Evolutionary conservation across 2,888 invertebrate species (phyloP).

Genomic region (Brassicogethes aeneus): DNA sequence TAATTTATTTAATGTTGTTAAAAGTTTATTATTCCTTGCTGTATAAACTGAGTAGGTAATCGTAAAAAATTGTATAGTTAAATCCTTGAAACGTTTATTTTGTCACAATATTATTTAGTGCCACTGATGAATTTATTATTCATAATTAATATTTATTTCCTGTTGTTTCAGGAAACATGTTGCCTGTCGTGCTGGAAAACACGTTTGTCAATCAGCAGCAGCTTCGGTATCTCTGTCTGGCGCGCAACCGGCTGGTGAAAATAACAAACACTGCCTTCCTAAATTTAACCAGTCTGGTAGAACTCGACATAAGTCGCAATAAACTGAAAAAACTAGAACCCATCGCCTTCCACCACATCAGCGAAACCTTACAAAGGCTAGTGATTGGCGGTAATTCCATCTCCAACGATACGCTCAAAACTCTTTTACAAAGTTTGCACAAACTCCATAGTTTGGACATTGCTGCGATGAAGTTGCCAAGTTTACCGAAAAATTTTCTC

Average conservation of each 20-base stretch:
- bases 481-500: slow-evolving; percentile 49
- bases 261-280: slow-evolving; percentile 65
- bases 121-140: too few relatives aligned
- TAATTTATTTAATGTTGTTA: too few relatives aligned
- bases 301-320: slow-evolving; percentile 69
- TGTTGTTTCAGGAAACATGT: slow-evolving; percentile 48
- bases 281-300: slow-evolving; percentile 58
- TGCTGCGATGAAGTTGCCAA: slow-evolving; percentile 49
- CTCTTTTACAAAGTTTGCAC: slow-evolving; percentile 48
- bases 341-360: slow-evolving; percentile 50
- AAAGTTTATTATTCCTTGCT: too few relatives aligned
- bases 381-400: slow-evolving; percentile 68
- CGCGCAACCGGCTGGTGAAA: slow-evolving; percentile 65
- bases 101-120: too few relatives aligned
- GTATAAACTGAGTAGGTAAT: too few relatives aligned
- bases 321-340: slow-evolving; percentile 61
- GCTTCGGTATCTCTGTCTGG: slow-evolving; percentile 46
- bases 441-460: slow-evolving; percentile 50
- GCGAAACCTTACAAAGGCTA: slow-evolving; percentile 53
- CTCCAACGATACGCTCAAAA: slow-evolving; percentile 47
- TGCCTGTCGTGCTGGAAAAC: slow-evolving; percentile 65
- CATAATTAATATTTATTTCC: too few relatives aligned
- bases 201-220: slow-evolving; percentile 51
- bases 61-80: too few relatives aligned
- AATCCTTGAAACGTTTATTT: too few relatives aligned